Percentiles rank a stretch among this genome's conserved stretches.
phyloP scores from a whole-genome alignment of 2,797 vertebrate species.

The Sarcoramphus papa region DNA sequence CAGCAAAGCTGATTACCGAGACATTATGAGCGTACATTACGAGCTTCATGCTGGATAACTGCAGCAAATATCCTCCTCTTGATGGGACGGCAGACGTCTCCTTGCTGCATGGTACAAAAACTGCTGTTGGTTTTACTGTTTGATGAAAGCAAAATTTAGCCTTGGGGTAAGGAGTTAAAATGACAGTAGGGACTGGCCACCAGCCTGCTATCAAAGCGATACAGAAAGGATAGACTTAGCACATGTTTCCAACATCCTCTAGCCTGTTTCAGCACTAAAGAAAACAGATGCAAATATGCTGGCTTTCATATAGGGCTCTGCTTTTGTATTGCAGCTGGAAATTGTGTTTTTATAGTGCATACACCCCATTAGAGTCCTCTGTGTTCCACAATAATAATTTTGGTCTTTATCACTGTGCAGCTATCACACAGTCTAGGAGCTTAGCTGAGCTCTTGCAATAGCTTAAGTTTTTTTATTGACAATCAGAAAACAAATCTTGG shows the following conservation, averaged over 20 bases:
- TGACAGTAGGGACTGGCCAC: not conserved
- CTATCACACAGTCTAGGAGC: not conserved
- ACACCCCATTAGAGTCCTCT: not conserved
- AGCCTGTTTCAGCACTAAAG: not conserved
- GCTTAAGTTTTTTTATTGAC: conserved; percentile 14
- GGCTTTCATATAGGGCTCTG: not conserved
- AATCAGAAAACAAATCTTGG: not conserved
- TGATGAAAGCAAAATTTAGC: not conserved
- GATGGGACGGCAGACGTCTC: not conserved
- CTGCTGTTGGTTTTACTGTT: not conserved
- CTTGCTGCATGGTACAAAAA: not conserved
- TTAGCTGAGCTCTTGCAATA: conserved; percentile 2
- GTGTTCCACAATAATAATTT: not conserved
- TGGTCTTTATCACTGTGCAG: not conserved
- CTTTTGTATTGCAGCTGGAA: not conserved
- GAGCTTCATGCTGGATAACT: not conserved
- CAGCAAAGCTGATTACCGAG: not conserved
- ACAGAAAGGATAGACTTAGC: not conserved
- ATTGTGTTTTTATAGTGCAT: not conserved
- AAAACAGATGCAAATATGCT: conserved; percentile 1
- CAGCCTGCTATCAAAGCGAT: not conserved
- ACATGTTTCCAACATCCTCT: not conserved
- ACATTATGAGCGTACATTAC: not conserved
- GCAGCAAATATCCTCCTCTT: not conserved
- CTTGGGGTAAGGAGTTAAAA: not conserved